Conservation (phyloP, 2,113 vertebrate species). For the Heloderma charlesbogerti region DNA sequence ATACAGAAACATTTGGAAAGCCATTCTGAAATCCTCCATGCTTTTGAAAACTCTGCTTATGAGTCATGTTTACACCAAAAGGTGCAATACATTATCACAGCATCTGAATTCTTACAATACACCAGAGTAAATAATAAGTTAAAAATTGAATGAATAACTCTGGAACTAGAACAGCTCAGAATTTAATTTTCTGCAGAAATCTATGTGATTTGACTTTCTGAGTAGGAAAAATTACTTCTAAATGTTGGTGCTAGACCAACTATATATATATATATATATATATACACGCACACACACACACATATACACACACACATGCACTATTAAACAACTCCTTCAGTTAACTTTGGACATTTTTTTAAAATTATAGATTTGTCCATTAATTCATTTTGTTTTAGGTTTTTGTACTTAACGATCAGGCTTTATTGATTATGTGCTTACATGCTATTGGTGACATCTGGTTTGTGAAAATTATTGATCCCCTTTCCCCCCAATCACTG, state of each 20-base stretch:
- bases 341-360: background rate
- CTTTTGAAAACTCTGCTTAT: background rate
- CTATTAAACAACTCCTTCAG: too few species aligned
- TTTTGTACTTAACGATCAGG: background rate
- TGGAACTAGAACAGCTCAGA: background rate
- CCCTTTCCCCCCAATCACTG: background rate
- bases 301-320: too few species aligned
- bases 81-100: background rate
- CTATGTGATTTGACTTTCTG: background rate
- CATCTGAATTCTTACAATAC: background rate
- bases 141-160: background rate
- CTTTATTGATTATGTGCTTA: slow-evolving; percentile 23
- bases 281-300: too few species aligned
- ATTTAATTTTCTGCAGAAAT: background rate
- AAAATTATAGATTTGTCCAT: slow-evolving; percentile 25
- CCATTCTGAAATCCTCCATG: background rate
- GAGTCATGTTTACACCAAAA: background rate
- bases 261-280: background rate
- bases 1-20: background rate
- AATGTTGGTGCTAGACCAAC: slow-evolving; percentile 33
- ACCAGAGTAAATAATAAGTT: background rate
- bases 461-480: background rate
- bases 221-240: slow-evolving; percentile 65
- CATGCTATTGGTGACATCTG: background rate
- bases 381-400: slow-evolving; percentile 12